Base-by-base conservation (phyloP, 2,888 invertebrate genomes). In the Dryobota labecula region DNA sequence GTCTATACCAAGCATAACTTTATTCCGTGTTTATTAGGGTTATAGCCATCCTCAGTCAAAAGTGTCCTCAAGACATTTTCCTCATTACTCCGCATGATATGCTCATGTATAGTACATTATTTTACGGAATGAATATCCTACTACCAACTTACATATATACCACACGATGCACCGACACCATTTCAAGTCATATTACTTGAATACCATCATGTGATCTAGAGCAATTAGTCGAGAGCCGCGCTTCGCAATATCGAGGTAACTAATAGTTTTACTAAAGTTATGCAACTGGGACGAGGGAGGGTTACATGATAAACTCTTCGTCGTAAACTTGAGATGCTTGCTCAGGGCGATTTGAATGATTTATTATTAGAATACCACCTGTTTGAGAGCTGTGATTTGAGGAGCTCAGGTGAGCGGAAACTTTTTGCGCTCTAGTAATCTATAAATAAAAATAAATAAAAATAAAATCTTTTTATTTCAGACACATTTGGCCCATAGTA, bases 211-310 rank as follows among this genome's bases (percentile, higher is more conserved):
- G 18, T 41, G 65, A 65, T 71, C 49, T 27, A 45, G 49, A 61
- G 43, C 66, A 73, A 80, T 69, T 71, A 73, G 66, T 51, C 36
- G 24, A 20, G 30, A 15, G 27, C 56, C 27, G 6, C 67, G 49
- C 47, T 33, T 36, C 53, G 76, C 36, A 58, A 79, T 69, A 70
- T 66, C 63, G 51, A 58, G 57, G 54, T 53, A 72, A 58, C 43
- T 69, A 73, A 83, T 83, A 84, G 71, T 73, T 80, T 65, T 62
- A 73, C 69, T 38, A 27, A 57, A 83, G 80, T 76, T 76, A 73
- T 76, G 73, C 69, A 85, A 68, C 61, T 83, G 20, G 83, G 70
- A 38, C 77, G 13, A 20, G 11, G 5, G 38, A 51, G 36, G 49
- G 61, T 68, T 65, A 54, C 47, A 53, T 65, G 38, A 57, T 61